Percentiles rank a stretch among this genome's conserved stretches.
phyloP scores from a whole-genome alignment of 1,140 invertebrate genomes.

The Bombus huntii region DNA sequence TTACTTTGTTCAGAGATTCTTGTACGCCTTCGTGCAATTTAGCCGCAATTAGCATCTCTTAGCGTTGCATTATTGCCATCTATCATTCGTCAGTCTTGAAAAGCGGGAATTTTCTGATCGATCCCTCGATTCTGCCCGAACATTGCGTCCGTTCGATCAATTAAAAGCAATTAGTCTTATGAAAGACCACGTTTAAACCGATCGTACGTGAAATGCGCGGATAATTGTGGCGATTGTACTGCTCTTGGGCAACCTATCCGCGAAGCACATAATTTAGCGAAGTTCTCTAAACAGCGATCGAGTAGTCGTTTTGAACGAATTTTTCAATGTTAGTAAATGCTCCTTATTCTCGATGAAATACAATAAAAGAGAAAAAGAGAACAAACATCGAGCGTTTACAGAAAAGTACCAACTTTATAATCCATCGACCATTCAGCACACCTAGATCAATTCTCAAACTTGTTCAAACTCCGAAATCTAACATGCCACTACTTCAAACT shows the following conservation, averaged over 20 bases:
- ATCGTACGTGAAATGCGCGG: background rate
- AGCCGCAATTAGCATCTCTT: slow-evolving; percentile 41
- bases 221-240: background rate
- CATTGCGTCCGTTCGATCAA: slow-evolving; percentile 3
- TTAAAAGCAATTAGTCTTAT: slow-evolving; percentile 4
- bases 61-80: slow-evolving; percentile 36
- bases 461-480: no score
- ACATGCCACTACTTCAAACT: no score
- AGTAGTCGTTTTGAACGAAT: no score
- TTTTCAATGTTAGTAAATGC: background rate
- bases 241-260: background rate
- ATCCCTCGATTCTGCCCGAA: background rate
- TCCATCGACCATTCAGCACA: no score
- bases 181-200: background rate
- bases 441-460: no score
- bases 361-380: no score
- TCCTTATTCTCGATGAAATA: background rate
- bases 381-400: no score
- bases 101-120: slow-evolving; percentile 20
- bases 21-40: slow-evolving; percentile 56
- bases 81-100: slow-evolving; percentile 2
- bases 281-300: background rate
- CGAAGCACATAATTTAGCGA: background rate
- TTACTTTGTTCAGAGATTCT: slow-evolving; percentile 49
- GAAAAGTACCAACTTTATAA: no score